These are phyloP conservation scores for Siphlonurus alternatus DNA, from an alignment of 2,888 invertebrate species.

Conservation along the genomic window DNA sequence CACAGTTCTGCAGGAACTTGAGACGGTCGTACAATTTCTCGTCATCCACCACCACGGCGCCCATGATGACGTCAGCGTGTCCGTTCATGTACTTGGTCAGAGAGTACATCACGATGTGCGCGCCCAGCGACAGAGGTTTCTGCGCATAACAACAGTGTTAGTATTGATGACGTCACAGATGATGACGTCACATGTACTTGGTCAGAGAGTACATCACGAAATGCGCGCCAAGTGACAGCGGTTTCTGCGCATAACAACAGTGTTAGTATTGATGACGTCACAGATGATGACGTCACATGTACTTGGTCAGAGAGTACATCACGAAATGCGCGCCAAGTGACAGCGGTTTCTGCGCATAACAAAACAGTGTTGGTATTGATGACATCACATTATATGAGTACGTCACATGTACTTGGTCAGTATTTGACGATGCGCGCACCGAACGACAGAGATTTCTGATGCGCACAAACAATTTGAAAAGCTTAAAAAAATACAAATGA, in stretches of 20 bases:
- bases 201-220: conserved; percentile 81
- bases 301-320: conserved; percentile 87
- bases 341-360: conserved; percentile 37
- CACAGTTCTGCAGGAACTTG: conserved; percentile 77
- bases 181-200: conserved; percentile 98
- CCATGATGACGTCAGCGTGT: conserved; percentile 95
- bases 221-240: conserved; percentile 81
- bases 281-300: conserved; percentile 98
- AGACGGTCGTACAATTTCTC: conserved; percentile 52
- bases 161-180: no score
- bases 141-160: background rate
- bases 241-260: conserved; percentile 23
- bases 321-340: conserved; percentile 81
- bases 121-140: conserved; percentile 68
- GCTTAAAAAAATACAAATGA: conserved; percentile 3
- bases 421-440: conserved; percentile 86
- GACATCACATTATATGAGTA: no score
- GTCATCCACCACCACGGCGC: conserved; percentile 61
- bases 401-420: conserved; percentile 97
- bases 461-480: conserved; percentile 31
- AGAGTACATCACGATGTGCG: conserved; percentile 82
- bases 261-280: no score
- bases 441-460: conserved; percentile 60
- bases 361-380: no score
- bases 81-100: conserved; percentile 97